Base-by-base conservation (phyloP, 2,113 vertebrate genomes). In the Ceyx margarethae region DNA sequence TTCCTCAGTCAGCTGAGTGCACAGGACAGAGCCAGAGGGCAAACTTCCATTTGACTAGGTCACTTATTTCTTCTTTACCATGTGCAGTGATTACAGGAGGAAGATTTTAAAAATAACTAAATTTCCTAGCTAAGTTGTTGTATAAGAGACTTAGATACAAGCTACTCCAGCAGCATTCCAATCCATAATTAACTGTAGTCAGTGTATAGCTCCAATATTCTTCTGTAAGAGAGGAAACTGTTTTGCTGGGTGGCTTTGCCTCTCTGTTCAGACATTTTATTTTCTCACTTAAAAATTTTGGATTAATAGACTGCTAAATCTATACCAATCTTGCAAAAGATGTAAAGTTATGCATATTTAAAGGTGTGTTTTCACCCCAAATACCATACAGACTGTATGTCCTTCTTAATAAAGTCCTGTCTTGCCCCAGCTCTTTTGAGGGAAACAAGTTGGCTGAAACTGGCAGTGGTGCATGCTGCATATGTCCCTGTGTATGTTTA, bases 41-140 rank as follows among this genome's bases (percentile, higher is more conserved):
- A 51, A 81, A 56, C 64, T 77, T 81, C 89, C 81, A 75, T 61
- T 94, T 91, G 91, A 69, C 58, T 67, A 62, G 61, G 85, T 81
- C 88, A 96, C 43, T 76, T 56, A 57, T 81, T 91, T 82, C 20
- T 35, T 91, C 53, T 87, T 92, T 74, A 77, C 69, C 29, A 15
- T 79, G 76, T 50, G 56, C 40, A 65, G 5, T 45, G 58, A 91
- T 82, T 88, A 89, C 29, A 84, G 28, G 54, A 82, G 54, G 21
- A 74, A 22, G 33, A 37, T 65, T 84, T 87, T 64, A 13, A 7
- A 94, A 81, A 80, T 13, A 0, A 65, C 23, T 90, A 61, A 72
- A 68, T 94, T 94, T 89, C 66, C 61, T 72, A 72, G 22, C 51
- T 85, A 23, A 14, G 18, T 43, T 91, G 69, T 23, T 19, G 64